Evolutionary conservation across 1,140 invertebrate genomes (phyloP).

Genomic region (Ceratina australensis): DNA sequence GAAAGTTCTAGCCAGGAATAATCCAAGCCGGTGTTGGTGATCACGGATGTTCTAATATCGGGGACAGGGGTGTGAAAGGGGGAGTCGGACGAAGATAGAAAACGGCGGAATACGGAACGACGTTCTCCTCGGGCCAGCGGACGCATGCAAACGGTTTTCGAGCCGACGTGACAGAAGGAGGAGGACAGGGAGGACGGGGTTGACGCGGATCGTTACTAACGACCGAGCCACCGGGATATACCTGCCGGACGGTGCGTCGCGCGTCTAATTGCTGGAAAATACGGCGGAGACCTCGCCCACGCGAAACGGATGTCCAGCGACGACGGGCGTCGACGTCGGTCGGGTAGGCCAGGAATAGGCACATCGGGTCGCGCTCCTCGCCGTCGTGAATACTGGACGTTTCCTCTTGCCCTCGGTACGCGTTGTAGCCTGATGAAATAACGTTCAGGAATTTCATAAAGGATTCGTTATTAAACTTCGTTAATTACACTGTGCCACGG

Average conservation of each 20-base stretch:
- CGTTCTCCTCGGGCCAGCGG: too few relatives aligned
- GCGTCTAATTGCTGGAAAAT: constrained; percentile 73
- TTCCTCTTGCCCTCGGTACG: neutral
- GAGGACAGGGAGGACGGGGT: constrained; percentile 20
- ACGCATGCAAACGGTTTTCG: constrained; percentile 14
- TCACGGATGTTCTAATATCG: too few relatives aligned
- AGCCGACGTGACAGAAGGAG: constrained; percentile 15
- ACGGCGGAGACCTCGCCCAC: constrained; percentile 59
- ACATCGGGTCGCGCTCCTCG: neutral
- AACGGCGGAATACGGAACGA: too few relatives aligned
- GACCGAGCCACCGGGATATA: constrained; percentile 58
- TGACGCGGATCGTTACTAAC: constrained; percentile 58
- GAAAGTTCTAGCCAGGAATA: too few relatives aligned
- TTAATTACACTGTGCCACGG: constrained; percentile 4
- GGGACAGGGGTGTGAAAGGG: too few relatives aligned
- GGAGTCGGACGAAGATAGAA: too few relatives aligned
- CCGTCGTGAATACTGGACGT: neutral
- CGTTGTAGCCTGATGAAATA: neutral
- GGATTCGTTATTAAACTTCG: constrained; percentile 4
- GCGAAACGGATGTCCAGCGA: constrained; percentile 59
- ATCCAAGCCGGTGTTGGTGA: too few relatives aligned
- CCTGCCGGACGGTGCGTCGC: constrained; percentile 63
- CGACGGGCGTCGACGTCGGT: constrained; percentile 46
- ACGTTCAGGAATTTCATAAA: neutral
- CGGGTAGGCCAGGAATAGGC: constrained; percentile 49